Percentiles rank a stretch among this genome's conserved stretches.
phyloP scores from a whole-genome alignment of 2,888 invertebrate species.

The Leptothorax acervorum region DNA sequence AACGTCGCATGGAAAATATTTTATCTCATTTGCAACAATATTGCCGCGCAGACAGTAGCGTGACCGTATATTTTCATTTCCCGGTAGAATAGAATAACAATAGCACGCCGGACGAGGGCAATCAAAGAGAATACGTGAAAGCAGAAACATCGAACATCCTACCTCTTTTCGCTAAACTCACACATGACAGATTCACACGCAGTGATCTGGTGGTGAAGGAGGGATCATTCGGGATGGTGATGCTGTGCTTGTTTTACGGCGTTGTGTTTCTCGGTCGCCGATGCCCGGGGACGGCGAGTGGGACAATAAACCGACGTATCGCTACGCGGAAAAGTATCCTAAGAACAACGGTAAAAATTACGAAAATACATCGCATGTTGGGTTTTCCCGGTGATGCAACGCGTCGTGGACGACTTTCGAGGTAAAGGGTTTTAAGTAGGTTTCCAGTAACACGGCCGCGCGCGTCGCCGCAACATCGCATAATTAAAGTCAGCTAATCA shows the following conservation, averaged over 20 bases:
- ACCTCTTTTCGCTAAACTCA: constrained; percentile 72
- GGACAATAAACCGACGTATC: not conserved
- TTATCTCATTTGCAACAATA: constrained; percentile 42
- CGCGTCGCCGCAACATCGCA: constrained; percentile 27
- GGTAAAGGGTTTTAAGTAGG: constrained; percentile 20
- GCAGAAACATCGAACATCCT: constrained; percentile 77
- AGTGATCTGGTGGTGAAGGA: constrained; percentile 51
- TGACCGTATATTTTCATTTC: constrained; percentile 29
- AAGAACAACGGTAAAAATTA: not conserved
- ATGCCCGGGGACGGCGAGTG: not conserved
- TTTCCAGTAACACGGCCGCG: constrained; percentile 34
- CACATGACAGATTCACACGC: constrained; percentile 75
- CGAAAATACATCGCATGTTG: not conserved
- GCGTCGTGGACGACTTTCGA: constrained; percentile 17
- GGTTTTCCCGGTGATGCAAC: not conserved
- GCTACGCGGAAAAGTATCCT: not conserved
- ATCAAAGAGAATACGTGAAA: constrained; percentile 57
- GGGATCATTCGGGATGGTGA: constrained; percentile 23
- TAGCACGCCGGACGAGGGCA: constrained; percentile 35
- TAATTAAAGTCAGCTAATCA: constrained; percentile 68
- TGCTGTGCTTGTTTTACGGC: constrained; percentile 28
- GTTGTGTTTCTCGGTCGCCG: constrained; percentile 11
- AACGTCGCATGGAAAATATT: not conserved
- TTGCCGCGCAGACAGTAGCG: not conserved
- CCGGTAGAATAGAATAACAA: constrained; percentile 24